A percentile compares a stretch with the other conserved stretches of the same genome.
Conservation (phyloP, 2,888 invertebrate genomes). For the Ypsolopha scabrella region DNA sequence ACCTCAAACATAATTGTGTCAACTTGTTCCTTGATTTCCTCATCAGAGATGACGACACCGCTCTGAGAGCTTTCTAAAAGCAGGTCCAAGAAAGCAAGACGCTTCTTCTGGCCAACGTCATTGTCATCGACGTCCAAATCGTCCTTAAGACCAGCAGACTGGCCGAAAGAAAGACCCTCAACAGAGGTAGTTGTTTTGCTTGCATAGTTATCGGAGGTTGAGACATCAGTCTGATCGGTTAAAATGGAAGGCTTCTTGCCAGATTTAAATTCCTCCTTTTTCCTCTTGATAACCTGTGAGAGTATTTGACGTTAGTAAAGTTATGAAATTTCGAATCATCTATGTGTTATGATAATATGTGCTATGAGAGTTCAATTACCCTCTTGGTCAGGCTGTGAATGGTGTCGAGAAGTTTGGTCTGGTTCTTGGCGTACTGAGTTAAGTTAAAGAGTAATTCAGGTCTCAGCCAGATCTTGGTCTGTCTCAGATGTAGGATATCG, state of each 20-base stretch:
- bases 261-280: conserved; percentile 79
- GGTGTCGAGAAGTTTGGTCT: conserved; percentile 78
- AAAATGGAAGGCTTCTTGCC: conserved; percentile 65
- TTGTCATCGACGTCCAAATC: conserved; percentile 84
- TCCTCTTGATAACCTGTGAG: conserved; percentile 73
- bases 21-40: conserved; percentile 86
- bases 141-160: conserved; percentile 79
- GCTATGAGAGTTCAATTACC: conserved; percentile 39
- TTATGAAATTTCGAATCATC: background rate
- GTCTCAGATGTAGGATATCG: conserved; percentile 85
- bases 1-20: conserved; percentile 91
- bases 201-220: conserved; percentile 22
- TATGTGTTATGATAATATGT: background rate
- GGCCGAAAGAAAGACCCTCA: conserved; percentile 79
- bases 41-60: conserved; percentile 77
- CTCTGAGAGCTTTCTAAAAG: conserved; percentile 83
- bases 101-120: conserved; percentile 84
- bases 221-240: conserved; percentile 21
- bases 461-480: conserved; percentile 83
- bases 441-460: conserved; percentile 83
- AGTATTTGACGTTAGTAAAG: conserved; percentile 1
- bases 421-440: conserved; percentile 79
- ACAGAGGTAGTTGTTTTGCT: conserved; percentile 50
- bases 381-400: conserved; percentile 87
- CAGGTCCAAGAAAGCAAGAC: conserved; percentile 89